phyloP scores from a whole-genome alignment of 2,888 invertebrate species.

The Drosophila pseudotalamancana region DNA sequence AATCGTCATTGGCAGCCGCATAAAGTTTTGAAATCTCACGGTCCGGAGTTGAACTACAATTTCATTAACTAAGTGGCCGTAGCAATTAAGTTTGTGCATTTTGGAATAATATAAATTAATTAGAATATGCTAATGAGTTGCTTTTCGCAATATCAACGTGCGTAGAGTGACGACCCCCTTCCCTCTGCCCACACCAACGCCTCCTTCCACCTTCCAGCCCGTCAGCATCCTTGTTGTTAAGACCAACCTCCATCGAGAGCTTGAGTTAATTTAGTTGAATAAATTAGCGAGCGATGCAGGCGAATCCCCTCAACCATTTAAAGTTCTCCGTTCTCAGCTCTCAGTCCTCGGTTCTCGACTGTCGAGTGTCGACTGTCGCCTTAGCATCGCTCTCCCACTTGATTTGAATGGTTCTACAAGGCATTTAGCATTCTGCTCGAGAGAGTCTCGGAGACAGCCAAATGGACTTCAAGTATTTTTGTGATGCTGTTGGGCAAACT shows the following conservation, averaged over 20 bases:
- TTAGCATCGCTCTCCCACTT: slow-evolving; percentile 9
- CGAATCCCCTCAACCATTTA: slow-evolving; percentile 47
- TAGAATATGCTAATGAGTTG: slow-evolving; percentile 77
- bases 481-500: slow-evolving; percentile 6
- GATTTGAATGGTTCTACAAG: slow-evolving; percentile 30
- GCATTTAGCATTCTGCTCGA: slow-evolving; percentile 20
- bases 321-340: slow-evolving; percentile 34
- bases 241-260: slow-evolving; percentile 40
- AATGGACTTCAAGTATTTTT: slow-evolving; percentile 39
- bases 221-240: slow-evolving; percentile 14
- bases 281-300: slow-evolving; percentile 68
- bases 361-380: slow-evolving; percentile 32
- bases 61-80: slow-evolving; percentile 77
- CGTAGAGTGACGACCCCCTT: slow-evolving; percentile 4
- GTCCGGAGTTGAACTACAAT: slow-evolving; percentile 59
- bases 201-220: neutral
- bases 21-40: slow-evolving; percentile 35
- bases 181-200: neutral
- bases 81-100: slow-evolving; percentile 77
- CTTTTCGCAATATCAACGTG: slow-evolving; percentile 44
- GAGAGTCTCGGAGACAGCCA: slow-evolving; percentile 14
- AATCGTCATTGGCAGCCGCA: slow-evolving; percentile 33
- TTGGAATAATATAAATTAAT: slow-evolving; percentile 79
- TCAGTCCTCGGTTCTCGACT: neutral
- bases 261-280: slow-evolving; percentile 72